A percentile compares a stretch with the other conserved stretches of the same genome.
Conservation (phyloP, 2,113 vertebrate species). For the Anoplopoma fimbria region DNA sequence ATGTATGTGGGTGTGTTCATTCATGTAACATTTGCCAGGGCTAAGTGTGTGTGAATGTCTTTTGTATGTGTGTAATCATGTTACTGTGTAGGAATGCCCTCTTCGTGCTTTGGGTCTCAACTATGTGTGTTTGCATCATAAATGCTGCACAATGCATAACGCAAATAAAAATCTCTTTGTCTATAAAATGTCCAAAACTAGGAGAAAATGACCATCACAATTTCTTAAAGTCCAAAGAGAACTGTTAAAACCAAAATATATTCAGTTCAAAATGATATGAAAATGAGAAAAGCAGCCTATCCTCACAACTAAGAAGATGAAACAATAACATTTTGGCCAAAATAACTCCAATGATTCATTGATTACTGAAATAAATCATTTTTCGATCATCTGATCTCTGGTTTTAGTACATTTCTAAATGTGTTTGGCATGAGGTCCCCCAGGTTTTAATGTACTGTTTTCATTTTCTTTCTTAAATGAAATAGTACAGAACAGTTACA, state of each 20-base stretch:
- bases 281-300: background rate
- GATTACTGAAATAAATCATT: background rate
- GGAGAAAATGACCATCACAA: background rate
- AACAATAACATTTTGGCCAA: background rate
- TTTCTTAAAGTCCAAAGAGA: background rate
- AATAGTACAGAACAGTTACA: background rate
- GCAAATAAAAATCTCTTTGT: background rate
- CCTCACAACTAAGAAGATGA: background rate
- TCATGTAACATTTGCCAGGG: conserved; percentile 5
- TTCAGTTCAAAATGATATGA: background rate
- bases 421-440: background rate
- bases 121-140: background rate
- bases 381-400: background rate
- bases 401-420: background rate
- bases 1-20: conserved; percentile 5
- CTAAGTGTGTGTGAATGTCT: conserved; percentile 30
- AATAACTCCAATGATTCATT: background rate
- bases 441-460: too few species aligned
- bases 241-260: background rate
- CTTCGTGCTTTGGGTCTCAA: conserved; percentile 19
- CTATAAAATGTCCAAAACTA: background rate
- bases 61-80: conserved; percentile 41
- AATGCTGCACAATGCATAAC: background rate
- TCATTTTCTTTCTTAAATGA: too few species aligned
- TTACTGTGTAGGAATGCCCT: conserved; percentile 38